Conservation (phyloP, 2,113 vertebrate species). For the Conger conger region DNA sequence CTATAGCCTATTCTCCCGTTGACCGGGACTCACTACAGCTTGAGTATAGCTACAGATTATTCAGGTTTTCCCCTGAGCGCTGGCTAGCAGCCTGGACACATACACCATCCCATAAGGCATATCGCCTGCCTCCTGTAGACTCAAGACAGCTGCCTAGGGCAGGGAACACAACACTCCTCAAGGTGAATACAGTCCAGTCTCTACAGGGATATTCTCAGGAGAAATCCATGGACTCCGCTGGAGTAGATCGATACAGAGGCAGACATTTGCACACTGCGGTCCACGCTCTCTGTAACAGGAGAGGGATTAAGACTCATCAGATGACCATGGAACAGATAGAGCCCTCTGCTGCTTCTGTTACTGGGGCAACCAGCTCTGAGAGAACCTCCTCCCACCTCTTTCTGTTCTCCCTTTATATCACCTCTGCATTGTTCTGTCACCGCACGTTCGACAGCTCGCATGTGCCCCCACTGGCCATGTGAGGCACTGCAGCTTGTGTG, state of each 20-base stretch:
- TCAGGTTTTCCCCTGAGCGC: neutral
- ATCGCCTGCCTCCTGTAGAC: neutral
- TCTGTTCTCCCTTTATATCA: constrained; percentile 46
- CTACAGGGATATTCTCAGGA: neutral
- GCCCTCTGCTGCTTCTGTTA: neutral
- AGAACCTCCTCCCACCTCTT: constrained; percentile 36
- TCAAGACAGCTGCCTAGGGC: neutral
- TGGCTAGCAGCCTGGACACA: neutral
- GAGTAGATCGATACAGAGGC: constrained; percentile 35
- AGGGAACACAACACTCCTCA: neutral
- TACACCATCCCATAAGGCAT: neutral
- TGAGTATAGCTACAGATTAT: neutral
- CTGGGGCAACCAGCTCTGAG: constrained; percentile 29
- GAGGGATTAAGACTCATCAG: neutral
- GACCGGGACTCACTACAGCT: neutral
- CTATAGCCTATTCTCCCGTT: neutral
- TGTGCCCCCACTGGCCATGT: constrained; percentile 54
- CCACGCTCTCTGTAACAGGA: neutral
- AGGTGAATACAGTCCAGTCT: neutral
- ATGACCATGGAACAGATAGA: neutral
- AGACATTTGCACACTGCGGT: neutral
- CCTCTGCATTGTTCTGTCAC: constrained; percentile 56
- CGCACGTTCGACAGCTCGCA: constrained; percentile 57
- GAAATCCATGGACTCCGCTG: constrained; percentile 43
- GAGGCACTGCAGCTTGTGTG: constrained; percentile 49